Evolutionary conservation across 2,113 vertebrate genomes (phyloP).

Genomic region (Podocnemis expansa): DNA sequence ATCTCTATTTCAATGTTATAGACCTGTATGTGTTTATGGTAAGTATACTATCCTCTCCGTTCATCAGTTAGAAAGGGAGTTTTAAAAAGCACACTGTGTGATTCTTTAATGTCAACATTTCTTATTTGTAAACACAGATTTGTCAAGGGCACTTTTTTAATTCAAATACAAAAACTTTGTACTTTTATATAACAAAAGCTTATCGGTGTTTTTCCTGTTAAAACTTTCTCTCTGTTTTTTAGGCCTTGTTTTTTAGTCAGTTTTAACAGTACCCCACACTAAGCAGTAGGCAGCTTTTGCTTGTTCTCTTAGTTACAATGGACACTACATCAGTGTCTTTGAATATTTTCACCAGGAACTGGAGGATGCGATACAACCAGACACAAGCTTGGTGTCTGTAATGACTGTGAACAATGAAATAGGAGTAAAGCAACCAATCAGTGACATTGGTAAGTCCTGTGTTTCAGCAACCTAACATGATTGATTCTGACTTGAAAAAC

Average conservation of each 20-base stretch:
- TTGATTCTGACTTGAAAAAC: not conserved
- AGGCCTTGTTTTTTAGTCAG: not conserved
- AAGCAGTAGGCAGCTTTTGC: not conserved
- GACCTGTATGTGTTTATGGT: not conserved
- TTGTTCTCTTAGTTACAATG: not conserved
- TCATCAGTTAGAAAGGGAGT: not conserved
- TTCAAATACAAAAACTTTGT: not conserved
- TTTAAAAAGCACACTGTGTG: not conserved
- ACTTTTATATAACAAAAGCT: not conserved
- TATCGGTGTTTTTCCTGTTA: not conserved
- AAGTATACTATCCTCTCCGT: not conserved
- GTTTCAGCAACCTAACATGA: not conserved
- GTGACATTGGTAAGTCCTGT: constrained; percentile 87
- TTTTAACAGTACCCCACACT: not conserved
- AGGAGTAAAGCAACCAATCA: constrained; percentile 91
- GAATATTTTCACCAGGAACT: constrained; percentile 80
- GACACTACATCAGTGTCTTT: not conserved
- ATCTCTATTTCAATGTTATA: not conserved
- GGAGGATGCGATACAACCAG: constrained; percentile 86
- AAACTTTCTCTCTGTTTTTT: not conserved
- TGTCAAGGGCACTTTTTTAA: not conserved
- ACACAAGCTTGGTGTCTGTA: constrained; percentile 92
- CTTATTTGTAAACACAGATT: not conserved
- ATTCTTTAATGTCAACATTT: not conserved
- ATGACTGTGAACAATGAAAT: constrained; percentile 99